Percentiles rank a stretch among this genome's conserved stretches.
phyloP scores from a whole-genome alignment of 2,797 vertebrate genomes.

The Acridotheres tristis region DNA sequence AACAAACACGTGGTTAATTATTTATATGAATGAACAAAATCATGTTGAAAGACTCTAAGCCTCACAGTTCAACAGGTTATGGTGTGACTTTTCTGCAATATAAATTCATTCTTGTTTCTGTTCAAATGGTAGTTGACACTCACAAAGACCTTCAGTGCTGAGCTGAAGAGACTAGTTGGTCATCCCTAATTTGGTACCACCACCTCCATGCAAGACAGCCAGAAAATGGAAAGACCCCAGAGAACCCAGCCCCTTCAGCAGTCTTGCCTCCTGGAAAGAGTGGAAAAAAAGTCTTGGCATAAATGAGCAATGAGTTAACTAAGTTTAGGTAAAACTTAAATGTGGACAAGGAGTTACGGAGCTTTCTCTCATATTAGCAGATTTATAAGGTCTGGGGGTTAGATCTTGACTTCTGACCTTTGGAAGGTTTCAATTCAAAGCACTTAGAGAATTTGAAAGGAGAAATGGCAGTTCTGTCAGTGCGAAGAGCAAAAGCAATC shows the following conservation, averaged over 20 bases:
- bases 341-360: neutral
- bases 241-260: neutral
- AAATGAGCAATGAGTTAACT: neutral
- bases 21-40: constrained; percentile 6
- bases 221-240: rapidly evolving
- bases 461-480: neutral
- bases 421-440: neutral
- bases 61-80: neutral
- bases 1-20: neutral
- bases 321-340: neutral
- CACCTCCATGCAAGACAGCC: neutral
- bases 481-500: neutral
- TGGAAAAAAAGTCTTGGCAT: neutral
- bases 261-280: neutral
- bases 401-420: neutral
- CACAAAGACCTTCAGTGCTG: neutral
- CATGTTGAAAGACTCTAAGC: neutral
- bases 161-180: neutral
- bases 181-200: neutral
- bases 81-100: neutral
- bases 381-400: neutral
- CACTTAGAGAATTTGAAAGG: neutral
- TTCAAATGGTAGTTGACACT: neutral
- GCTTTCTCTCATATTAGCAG: neutral
- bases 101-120: neutral